Evolutionary conservation across 2,797 vertebrate genomes (phyloP), one percentile per base, ranked within the genome.

Genomic region (Karalla daura): DNA sequence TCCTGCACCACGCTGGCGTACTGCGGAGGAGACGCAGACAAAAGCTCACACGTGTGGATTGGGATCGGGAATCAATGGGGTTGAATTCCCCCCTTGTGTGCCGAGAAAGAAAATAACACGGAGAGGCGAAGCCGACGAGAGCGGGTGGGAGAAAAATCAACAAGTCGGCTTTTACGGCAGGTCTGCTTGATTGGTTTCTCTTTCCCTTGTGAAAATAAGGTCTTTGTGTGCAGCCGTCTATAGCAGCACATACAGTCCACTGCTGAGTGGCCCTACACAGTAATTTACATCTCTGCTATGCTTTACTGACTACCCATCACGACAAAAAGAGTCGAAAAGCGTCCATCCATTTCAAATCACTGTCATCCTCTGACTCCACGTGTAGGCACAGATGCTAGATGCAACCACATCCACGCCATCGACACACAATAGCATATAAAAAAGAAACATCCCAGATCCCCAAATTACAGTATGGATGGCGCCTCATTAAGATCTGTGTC

Each of bases 1-100:
- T 98, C 96, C 21, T 96, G 94, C 75, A 95, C 91, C 46, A 96
- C 92, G 9, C 95, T 98, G 86, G 97, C 94, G 92, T 98, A 95
- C 98, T 99, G 70, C 71, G 51, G 46, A 59, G 11, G 27, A 63
- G 32, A 86, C 53, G 78, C 37, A 46, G n/a, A 54, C 24, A 50
- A 43, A 67, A 18, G 59, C 24, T 30, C 7, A 13, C 33, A 62
- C 10, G 13, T 41, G 30, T 60, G 43, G 18, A 49, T 64, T 73
- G 21, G 52, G 11, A 69, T 27, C 0, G 37, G 58, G 5, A 63
- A 60, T 36, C 33, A n/a, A 40, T 44, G 23, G 45, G n/a, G 18
- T 21, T 32, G n/a, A 68, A 15, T 63, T 39, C 15, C 27, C 15
- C 27, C 17, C 41, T 52, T 52, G 54, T 67, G 51, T 41, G 51